Base-by-base conservation (phyloP, 1,140 invertebrate species). In the Lucilia cuprina region DNA sequence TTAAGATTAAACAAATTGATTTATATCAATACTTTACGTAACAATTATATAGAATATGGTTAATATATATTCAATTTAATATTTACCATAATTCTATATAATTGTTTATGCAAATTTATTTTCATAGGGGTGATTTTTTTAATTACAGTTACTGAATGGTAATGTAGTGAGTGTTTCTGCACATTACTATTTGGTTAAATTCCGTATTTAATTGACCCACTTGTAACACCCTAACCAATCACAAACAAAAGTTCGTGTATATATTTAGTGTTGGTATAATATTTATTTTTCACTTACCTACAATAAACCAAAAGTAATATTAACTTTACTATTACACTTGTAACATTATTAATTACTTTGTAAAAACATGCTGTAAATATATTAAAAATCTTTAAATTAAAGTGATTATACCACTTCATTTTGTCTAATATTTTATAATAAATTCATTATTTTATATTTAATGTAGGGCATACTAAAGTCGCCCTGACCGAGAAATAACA, bases 151-250 rank as follows among this genome's bases (percentile, higher is more conserved):
- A 41, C 41, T 8, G 41, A 41, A 10, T 7, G 41, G 41, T 41
- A 41, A 41, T 0, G 34, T 55, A 55, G 34, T 77, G 17, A 77
- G 34, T 77, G 50, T 55, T 12, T 55, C 17, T 55, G 41, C 10
- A 55, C 12, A 5, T 8, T 25, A 80, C 21, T 21, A 21, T 47
- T 80, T 80, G 74, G 34, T 41, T 17, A 50, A 80, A 80, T 21
- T 80, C 77, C 77, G 77, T 41, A 80, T 80, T 80, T 80, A 49
- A 80, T 80, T 80, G 77, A 80, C 41, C 77, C 77, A 80, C 41
- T 80, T 80, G 41, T 49, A 70, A 70, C 41, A 50, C 21, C 12
- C 77, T 47, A 50, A 10, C 35, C 70, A 74, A 25, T 19, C n/a
- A 70, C n/a, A 21, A 70, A 70, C 65, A 2, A 60, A n/a, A 60